Evolutionary conservation across 2,113 vertebrate species (phyloP).

Genomic region (Gymnarchus niloticus): DNA sequence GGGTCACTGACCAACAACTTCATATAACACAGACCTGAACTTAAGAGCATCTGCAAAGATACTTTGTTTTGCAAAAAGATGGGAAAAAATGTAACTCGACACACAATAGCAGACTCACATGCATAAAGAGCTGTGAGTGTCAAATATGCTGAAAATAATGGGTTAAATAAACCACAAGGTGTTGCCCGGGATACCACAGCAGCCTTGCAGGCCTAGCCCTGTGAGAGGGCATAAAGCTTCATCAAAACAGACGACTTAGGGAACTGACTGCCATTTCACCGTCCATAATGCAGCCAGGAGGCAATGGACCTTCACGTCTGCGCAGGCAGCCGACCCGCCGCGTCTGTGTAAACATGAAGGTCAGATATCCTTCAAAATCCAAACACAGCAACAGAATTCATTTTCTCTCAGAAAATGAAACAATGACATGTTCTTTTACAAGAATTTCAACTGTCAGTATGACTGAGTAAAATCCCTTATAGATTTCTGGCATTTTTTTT

Average conservation of each 20-base stretch:
- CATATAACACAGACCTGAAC: background rate
- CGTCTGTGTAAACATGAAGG: background rate
- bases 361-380: background rate
- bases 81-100: background rate
- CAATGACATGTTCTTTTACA: background rate
- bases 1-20: background rate
- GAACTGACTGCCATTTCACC: background rate
- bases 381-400: background rate
- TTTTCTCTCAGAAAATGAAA: background rate
- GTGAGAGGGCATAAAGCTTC: constrained; percentile 32
- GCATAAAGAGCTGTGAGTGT: background rate
- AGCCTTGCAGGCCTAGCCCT: constrained; percentile 27
- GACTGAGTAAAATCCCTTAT: background rate
- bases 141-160: constrained; percentile 36
- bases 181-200: constrained; percentile 58
- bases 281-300: background rate
- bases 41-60: background rate
- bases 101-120: background rate
- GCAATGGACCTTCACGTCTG: background rate
- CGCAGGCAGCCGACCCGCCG: background rate
- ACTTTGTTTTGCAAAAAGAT: background rate
- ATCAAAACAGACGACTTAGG: constrained; percentile 23
- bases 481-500: background rate
- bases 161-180: constrained; percentile 41
- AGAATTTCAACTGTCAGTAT: background rate